A percentile compares a stretch with the other conserved stretches of the same genome.
These are phyloP conservation scores for Mirounga angustirostris DNA, from an alignment of 2,113 vertebrate species.

Conservation along the genomic window DNA sequence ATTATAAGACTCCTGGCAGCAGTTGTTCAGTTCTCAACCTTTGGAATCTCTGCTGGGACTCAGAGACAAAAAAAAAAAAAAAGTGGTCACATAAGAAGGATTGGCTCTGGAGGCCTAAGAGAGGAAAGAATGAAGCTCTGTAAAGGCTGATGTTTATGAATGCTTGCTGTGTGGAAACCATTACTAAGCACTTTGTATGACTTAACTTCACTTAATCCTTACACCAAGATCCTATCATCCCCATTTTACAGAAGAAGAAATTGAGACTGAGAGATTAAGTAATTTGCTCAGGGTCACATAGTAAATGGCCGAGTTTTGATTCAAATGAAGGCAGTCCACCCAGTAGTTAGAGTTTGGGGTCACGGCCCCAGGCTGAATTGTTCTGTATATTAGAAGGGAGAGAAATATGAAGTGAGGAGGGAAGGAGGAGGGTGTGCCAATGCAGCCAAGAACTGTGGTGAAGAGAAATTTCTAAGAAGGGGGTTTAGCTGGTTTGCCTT, in stretches of 20 bases:
- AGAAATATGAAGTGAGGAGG: background rate
- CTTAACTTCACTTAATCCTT: background rate
- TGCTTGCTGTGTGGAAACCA: background rate
- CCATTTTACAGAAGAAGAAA: background rate
- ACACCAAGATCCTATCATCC: background rate
- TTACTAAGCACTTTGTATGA: background rate
- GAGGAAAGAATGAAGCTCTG: background rate
- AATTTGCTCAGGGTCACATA: background rate
- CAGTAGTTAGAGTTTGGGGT: too few relatives aligned
- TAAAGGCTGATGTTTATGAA: too few relatives aligned
- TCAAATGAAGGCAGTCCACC: background rate
- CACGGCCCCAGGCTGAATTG: background rate
- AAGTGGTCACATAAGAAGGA: background rate
- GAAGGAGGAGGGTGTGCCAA: background rate
- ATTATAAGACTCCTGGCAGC: background rate
- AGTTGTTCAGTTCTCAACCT: background rate
- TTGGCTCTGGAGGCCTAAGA: background rate
- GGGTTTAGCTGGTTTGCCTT: background rate
- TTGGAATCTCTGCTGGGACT: background rate
- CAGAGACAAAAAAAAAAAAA: background rate
- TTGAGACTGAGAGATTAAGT: background rate
- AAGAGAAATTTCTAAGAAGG: background rate
- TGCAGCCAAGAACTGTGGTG: background rate
- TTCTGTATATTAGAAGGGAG: background rate
- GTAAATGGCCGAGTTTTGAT: background rate